Evolutionary conservation across 2,888 invertebrate genomes (phyloP).

Genomic region (Axea sp.): DNA sequence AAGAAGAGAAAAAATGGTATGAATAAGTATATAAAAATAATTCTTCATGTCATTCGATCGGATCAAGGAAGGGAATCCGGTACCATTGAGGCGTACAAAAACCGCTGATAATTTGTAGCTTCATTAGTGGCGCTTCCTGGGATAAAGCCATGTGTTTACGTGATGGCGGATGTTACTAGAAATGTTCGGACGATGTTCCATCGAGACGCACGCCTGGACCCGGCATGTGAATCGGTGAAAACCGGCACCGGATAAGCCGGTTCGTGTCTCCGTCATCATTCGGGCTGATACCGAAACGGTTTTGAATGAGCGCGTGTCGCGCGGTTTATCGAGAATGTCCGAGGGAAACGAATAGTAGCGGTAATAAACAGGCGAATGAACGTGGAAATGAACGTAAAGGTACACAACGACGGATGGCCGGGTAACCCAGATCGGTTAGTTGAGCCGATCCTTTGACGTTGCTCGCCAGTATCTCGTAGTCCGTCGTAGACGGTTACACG

Average conservation of each 20-base stretch:
- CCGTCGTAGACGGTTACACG: slow-evolving; percentile 73
- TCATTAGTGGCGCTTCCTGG: slow-evolving; percentile 36
- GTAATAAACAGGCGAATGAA: slow-evolving; percentile 68
- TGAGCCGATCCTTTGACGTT: slow-evolving; percentile 73
- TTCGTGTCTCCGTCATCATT: slow-evolving; percentile 37
- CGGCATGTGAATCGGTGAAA: slow-evolving; percentile 46
- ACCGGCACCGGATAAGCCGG: slow-evolving; percentile 57
- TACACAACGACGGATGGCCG: slow-evolving; percentile 77
- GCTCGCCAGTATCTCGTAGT: slow-evolving; percentile 75
- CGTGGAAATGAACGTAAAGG: slow-evolving; percentile 69
- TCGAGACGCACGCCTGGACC: background rate
- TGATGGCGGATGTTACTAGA: slow-evolving; percentile 31
- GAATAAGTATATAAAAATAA: too few relatives aligned
- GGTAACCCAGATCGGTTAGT: slow-evolving; percentile 79
- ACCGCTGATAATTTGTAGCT: slow-evolving; percentile 23
- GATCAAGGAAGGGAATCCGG: slow-evolving; percentile 3
- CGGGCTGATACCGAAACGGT: slow-evolving; percentile 57
- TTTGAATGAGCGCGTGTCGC: slow-evolving; percentile 61
- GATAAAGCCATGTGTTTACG: background rate
- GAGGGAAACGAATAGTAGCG: slow-evolving; percentile 63
- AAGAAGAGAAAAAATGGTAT: too few relatives aligned
- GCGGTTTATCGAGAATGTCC: slow-evolving; percentile 51
- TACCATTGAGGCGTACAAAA: too few relatives aligned
- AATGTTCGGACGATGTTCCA: slow-evolving; percentile 18
- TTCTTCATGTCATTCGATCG: too few relatives aligned